These are phyloP conservation scores for Subanguina moxae DNA, from an alignment of 1,140 invertebrate genomes.

Conservation along the genomic window DNA sequence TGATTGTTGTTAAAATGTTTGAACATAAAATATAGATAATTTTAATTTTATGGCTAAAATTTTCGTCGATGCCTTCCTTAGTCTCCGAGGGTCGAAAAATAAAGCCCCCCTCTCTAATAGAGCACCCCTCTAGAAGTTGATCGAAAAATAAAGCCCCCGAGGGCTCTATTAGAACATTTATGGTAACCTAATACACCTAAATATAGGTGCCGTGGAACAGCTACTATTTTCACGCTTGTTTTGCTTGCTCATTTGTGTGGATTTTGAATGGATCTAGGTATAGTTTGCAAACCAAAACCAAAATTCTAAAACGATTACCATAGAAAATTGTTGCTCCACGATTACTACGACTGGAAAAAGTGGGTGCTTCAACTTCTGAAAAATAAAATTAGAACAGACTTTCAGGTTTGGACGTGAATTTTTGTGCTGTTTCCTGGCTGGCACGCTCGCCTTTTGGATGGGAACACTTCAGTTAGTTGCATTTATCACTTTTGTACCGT, in stretches of 20 bases:
- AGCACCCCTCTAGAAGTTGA: too few relatives aligned
- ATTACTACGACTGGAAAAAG: constrained; percentile 63
- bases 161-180: not conserved
- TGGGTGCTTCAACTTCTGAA: constrained; percentile 26
- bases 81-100: too few relatives aligned
- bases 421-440: constrained; percentile 45
- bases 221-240: constrained; percentile 75
- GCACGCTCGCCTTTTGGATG: constrained; percentile 50
- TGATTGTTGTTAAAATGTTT: too few relatives aligned
- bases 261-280: constrained; percentile 66
- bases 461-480: constrained; percentile 36
- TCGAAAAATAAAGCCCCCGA: too few relatives aligned
- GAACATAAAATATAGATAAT: too few relatives aligned
- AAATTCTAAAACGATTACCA: too few relatives aligned
- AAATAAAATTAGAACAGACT: not conserved
- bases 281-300: too few relatives aligned
- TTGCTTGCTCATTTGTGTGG: constrained; percentile 70
- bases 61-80: too few relatives aligned
- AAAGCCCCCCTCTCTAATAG: too few relatives aligned
- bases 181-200: not conserved
- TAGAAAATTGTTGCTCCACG: constrained; percentile 51
- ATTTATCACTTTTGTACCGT: too few relatives aligned
- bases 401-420: constrained; percentile 51
- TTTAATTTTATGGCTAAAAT: too few relatives aligned
- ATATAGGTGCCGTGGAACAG: constrained; percentile 66